Base-by-base conservation (phyloP, 2,888 invertebrate genomes). In the Hemistola chrysoprasaria region DNA sequence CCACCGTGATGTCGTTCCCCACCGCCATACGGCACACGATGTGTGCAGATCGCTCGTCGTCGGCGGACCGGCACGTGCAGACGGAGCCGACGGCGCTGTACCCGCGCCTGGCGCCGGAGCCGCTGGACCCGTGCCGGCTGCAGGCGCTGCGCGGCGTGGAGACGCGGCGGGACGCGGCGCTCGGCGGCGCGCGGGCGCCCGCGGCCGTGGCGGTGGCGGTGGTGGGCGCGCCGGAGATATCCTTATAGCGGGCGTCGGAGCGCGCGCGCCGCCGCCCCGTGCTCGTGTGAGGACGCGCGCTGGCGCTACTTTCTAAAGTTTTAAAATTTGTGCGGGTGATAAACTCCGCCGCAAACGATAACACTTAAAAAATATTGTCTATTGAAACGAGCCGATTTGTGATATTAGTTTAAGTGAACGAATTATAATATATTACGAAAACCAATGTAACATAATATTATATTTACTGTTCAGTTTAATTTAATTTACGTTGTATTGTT, bases 21-120 rank as follows among this genome's bases (percentile, higher is more conserved):
- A n/a, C n/a, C n/a, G n/a, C n/a, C n/a, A n/a, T n/a, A n/a, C 6
- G 20, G n/a, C 11, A 11, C 5, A 2, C 21, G 0, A 7, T 6
- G 7, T 10, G 20, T 39, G 1, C 67, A 78, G 81, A 81, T 41
- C 65, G 67, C 30, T 63, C 66, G 8, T 64, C 65, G n/a, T 72
- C 70, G 6, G 59, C 69, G 4, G 82, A 84, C 50, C 67, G 78
- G 3, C 76, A 78, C 27, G 78, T 80, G 37, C 85, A 85, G 56
- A 85, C 85, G 5, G 85, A 85, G 8, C 81, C 77, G n/a, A 44
- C 56, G 5, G 29, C 50, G 10, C 45, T 59, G 40, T 67, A 62
- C 34, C 70, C 69, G 6, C 40, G 47, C 23, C 44, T 53, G 5
- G 3, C 25, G 9, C 6, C 7, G 10, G 43, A 40, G 22, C 56